Percentiles rank a stretch among this genome's conserved stretches.
These are phyloP conservation scores for Pollenia amentaria DNA, from an alignment of 2,888 invertebrate species.

Conservation along the genomic window DNA sequence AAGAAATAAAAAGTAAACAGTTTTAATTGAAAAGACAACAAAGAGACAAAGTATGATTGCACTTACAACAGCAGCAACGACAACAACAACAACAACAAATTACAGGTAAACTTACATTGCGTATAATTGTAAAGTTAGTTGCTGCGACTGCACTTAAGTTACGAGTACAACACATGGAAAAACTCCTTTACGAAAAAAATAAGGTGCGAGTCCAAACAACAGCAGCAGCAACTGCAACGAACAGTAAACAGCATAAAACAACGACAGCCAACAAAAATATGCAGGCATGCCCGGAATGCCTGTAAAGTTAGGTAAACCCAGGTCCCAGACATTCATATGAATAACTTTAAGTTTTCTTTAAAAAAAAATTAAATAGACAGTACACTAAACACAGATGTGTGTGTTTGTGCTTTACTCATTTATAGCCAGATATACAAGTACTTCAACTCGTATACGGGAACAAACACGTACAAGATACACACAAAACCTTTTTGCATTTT, in stretches of 20 bases:
- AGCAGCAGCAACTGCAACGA: slow-evolving; percentile 16
- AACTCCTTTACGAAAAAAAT: slow-evolving; percentile 59
- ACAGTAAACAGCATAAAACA: neutral
- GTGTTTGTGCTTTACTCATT: slow-evolving; percentile 9
- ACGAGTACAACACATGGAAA: slow-evolving; percentile 38
- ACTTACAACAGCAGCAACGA: slow-evolving; percentile 24
- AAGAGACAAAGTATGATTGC: slow-evolving; percentile 46
- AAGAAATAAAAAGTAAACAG: slow-evolving; percentile 66
- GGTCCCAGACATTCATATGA: slow-evolving; percentile 37
- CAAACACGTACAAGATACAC: neutral
- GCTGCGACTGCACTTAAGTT: slow-evolving; percentile 32
- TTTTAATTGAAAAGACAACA: slow-evolving; percentile 51
- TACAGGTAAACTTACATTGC: slow-evolving; percentile 33
- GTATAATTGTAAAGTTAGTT: slow-evolving; percentile 54
- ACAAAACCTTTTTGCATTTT: slow-evolving; percentile 42
- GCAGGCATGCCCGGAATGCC: slow-evolving; percentile 64
- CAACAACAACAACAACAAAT: slow-evolving; percentile 22
- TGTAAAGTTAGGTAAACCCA: slow-evolving; percentile 57
- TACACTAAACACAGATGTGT: slow-evolving; percentile 13
- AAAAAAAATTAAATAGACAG: slow-evolving; percentile 23
- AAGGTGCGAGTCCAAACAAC: slow-evolving; percentile 52
- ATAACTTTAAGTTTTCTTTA: slow-evolving; percentile 29
- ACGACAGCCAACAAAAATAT: slow-evolving; percentile 39
- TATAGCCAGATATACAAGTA: neutral
- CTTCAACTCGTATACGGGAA: neutral